Percentiles rank a stretch among this genome's conserved stretches.
Evolutionary conservation across 2,797 vertebrate genomes (phyloP).

Genomic region (Protonibea diacanthus): DNA sequence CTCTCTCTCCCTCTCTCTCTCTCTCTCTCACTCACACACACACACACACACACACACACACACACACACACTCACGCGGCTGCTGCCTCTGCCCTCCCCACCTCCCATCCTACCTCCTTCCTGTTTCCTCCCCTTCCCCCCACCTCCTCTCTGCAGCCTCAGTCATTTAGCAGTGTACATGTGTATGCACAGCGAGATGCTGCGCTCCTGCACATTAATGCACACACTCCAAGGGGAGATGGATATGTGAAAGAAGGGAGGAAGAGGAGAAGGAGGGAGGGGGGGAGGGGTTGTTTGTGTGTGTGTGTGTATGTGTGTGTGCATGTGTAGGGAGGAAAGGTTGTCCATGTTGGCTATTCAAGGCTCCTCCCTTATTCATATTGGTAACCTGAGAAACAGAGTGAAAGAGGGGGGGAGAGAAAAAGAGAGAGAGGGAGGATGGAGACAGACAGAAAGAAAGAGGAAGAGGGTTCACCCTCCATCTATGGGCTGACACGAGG

Average conservation of each 20-base stretch:
- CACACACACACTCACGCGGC: constrained; percentile 36
- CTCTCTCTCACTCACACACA: neutral
- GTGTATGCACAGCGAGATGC: constrained; percentile 73
- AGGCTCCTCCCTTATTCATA: constrained; percentile 74
- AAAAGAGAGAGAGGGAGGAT: constrained; percentile 47
- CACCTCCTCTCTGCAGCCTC: constrained; percentile 75
- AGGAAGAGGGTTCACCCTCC: constrained; percentile 28
- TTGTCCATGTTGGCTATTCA: constrained; percentile 61
- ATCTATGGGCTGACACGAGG: constrained; percentile 53
- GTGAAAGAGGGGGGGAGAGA: constrained; percentile 27
- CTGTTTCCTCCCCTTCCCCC: constrained; percentile 75
- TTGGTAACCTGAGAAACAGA: constrained; percentile 78
- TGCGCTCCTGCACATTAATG: constrained; percentile 66
- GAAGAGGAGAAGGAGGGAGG: constrained; percentile 5
- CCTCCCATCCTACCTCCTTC: constrained; percentile 76
- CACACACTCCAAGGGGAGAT: constrained; percentile 65
- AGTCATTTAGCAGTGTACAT: constrained; percentile 79
- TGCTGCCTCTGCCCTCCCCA: constrained; percentile 69
- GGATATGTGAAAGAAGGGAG: constrained; percentile 38
- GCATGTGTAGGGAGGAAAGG: constrained; percentile 34
- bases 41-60: constrained; percentile 27
- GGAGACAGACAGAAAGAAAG: constrained; percentile 51
- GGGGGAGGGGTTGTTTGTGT: neutral
- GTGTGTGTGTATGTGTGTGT: constrained; percentile 22
- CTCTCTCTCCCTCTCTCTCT: constrained; percentile 31